A percentile compares a stretch with the other conserved stretches of the same genome.
phyloP scores from a whole-genome alignment of 2,113 vertebrate genomes.

The Delphinus delphis region DNA sequence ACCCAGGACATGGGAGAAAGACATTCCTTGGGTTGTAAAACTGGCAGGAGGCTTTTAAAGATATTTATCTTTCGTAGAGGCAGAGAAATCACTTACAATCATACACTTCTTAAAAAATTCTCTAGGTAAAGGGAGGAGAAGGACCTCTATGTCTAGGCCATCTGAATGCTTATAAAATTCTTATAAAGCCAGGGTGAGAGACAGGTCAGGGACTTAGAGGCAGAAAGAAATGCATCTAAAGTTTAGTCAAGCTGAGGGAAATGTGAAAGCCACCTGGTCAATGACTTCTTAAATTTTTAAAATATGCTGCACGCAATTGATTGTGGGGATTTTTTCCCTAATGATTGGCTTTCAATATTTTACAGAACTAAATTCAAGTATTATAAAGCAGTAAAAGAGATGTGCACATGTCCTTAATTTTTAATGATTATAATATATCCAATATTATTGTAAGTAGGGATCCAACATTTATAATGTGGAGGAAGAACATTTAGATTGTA shows the following conservation, averaged over 20 bases:
- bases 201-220: neutral
- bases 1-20: neutral
- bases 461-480: neutral
- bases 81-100: neutral
- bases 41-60: neutral
- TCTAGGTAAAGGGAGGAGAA: neutral
- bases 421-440: neutral
- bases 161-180: neutral
- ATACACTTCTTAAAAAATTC: neutral
- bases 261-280: neutral
- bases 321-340: neutral
- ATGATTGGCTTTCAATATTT: neutral
- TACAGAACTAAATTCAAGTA: neutral
- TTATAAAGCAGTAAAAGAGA: neutral
- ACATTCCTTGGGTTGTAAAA: neutral
- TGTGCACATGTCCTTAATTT: neutral
- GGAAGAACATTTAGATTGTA: neutral
- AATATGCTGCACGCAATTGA: neutral
- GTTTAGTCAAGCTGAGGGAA: neutral
- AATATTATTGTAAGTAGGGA: neutral
- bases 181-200: neutral
- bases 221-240: neutral
- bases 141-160: neutral
- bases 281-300: neutral
- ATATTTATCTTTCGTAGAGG: neutral